phyloP scores from a whole-genome alignment of 2,888 invertebrate species.

The Agrypnus murinus region DNA sequence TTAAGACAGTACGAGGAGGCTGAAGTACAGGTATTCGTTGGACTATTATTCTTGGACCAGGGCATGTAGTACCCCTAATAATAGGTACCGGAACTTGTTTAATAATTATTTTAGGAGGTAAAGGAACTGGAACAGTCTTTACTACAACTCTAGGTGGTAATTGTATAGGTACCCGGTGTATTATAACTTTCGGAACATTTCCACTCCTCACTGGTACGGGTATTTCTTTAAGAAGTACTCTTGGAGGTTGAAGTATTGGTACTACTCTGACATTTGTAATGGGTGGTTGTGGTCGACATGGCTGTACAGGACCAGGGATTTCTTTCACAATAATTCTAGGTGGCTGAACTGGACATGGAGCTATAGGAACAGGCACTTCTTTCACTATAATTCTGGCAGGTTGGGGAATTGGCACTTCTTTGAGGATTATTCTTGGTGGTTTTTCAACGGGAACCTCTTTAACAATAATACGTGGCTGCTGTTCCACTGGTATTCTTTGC shows the following conservation, averaged over 20 bases:
- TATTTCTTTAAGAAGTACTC: slow-evolving; percentile 26
- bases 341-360: slow-evolving; percentile 9
- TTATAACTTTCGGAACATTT: slow-evolving; percentile 8
- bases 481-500: slow-evolving; percentile 34
- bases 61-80: neutral
- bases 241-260: slow-evolving; percentile 25
- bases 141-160: neutral
- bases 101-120: slow-evolving; percentile 34
- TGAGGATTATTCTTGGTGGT: neutral
- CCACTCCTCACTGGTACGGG: neutral
- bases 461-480: slow-evolving; percentile 19
- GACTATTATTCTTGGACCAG: slow-evolving; percentile 27
- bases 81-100: slow-evolving; percentile 24
- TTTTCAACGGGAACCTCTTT: slow-evolving; percentile 29
- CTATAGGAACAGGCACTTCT: slow-evolving; percentile 16
- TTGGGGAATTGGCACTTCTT: neutral
- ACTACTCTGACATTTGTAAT: slow-evolving; percentile 11
- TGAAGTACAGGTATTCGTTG: slow-evolving; percentile 22
- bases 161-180: slow-evolving; percentile 15
- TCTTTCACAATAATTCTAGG: slow-evolving; percentile 27
- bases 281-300: neutral
- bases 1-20: neutral
- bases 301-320: slow-evolving; percentile 2
- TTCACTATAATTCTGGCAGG: slow-evolving; percentile 20
- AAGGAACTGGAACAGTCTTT: neutral